phyloP scores from a whole-genome alignment of 1,140 invertebrate species.

The Euglossa dilemma region DNA sequence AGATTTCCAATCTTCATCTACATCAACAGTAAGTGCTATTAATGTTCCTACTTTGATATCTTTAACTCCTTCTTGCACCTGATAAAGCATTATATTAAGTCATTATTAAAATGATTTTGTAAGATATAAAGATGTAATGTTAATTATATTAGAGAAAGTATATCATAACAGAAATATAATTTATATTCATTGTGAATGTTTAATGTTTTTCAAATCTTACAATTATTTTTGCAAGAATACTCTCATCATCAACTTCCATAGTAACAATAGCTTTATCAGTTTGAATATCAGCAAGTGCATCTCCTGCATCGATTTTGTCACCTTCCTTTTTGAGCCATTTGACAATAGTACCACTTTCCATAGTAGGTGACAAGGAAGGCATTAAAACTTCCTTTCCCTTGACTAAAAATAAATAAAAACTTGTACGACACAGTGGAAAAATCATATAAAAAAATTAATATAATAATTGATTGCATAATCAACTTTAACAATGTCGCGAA shows the following conservation, averaged over 20 bases:
- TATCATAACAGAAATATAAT: background rate
- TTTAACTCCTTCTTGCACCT: conserved; percentile 84
- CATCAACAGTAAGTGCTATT: conserved; percentile 87
- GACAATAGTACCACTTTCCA: conserved; percentile 98
- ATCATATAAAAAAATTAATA: conserved; percentile 7
- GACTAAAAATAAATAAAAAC: conserved; percentile 64
- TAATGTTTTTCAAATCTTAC: conserved; percentile 57
- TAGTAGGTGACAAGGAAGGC: conserved; percentile 98
- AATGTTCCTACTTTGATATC: conserved; percentile 86
- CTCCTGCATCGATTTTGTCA: conserved; percentile 87
- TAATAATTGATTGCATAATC: conserved; percentile 68
- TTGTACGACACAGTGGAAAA: background rate
- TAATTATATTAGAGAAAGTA: background rate
- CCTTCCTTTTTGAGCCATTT: conserved; percentile 99
- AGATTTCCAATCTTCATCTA: conserved; percentile 85
- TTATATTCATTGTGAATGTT: background rate
- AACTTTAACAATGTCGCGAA: background rate
- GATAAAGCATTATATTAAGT: background rate
- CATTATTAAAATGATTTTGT: background rate
- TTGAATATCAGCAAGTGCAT: conserved; percentile 99
- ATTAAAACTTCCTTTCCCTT: conserved; percentile 83
- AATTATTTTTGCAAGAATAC: conserved; percentile 96
- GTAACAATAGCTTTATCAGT: conserved; percentile 99
- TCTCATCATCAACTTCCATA: conserved; percentile 99
- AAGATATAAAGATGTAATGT: background rate